A percentile compares a stretch with the other conserved stretches of the same genome.
These are phyloP conservation scores for Pyrrhura leucotis DNA, from an alignment of 2,797 vertebrate genomes.

Conservation along the genomic window DNA sequence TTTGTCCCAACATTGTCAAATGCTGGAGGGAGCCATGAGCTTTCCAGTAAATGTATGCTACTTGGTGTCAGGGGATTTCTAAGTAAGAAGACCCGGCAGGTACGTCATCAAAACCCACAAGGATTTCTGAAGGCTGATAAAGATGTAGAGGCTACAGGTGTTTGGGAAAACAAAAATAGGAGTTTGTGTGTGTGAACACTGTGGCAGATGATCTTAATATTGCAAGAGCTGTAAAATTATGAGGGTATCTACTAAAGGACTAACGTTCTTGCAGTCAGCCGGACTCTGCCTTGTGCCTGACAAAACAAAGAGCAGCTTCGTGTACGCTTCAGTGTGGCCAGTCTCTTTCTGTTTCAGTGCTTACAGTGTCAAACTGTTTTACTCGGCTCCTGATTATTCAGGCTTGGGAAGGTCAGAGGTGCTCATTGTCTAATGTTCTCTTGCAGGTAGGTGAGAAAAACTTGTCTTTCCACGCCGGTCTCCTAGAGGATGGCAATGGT, in stretches of 20 bases:
- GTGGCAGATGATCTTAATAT: background rate
- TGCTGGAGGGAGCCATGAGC: background rate
- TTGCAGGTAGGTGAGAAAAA: constrained; percentile 73
- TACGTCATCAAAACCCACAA: background rate
- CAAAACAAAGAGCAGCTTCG: background rate
- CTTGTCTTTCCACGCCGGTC: background rate
- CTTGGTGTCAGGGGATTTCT: background rate
- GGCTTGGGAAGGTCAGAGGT: background rate
- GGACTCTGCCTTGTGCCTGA: background rate
- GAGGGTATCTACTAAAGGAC: background rate
- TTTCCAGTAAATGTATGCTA: background rate
- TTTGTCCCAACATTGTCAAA: background rate
- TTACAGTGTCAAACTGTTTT: background rate
- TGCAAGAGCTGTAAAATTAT: background rate
- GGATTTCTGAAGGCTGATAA: background rate
- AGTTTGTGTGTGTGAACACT: background rate
- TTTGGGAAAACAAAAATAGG: background rate
- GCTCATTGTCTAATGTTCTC: constrained; percentile 14
- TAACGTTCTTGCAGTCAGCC: background rate
- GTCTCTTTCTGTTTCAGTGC: background rate
- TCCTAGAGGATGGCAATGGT: constrained; percentile 68
- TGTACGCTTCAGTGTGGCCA: background rate
- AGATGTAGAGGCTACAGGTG: background rate
- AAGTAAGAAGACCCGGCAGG: background rate
- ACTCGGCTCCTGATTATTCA: background rate